phyloP scores from a whole-genome alignment of 2,113 vertebrate genomes.

The Promerops cafer region DNA sequence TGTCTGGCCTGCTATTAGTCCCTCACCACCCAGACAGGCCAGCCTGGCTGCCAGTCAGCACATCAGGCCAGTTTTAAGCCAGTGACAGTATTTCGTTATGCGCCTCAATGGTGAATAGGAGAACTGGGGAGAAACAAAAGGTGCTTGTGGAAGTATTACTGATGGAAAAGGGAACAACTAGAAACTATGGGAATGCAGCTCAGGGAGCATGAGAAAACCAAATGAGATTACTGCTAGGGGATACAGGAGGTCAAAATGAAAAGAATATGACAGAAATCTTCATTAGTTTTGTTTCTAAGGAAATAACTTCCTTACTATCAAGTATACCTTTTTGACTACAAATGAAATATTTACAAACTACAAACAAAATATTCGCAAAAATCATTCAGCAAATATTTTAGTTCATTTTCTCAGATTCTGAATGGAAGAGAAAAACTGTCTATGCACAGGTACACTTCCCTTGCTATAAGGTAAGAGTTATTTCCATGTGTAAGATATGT shows the following conservation, averaged over 20 bases:
- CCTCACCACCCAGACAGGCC: not conserved
- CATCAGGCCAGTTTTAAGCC: not conserved
- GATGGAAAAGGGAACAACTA: not conserved
- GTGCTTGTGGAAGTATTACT: not conserved
- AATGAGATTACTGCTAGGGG: not conserved
- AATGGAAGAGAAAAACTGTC: not conserved
- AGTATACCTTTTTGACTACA: not conserved
- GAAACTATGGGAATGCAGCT: not conserved
- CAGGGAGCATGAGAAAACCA: not conserved
- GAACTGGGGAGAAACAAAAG: not conserved
- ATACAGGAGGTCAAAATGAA: not conserved
- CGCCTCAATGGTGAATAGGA: not conserved
- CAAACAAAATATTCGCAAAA: not conserved
- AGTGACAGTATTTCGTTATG: not conserved
- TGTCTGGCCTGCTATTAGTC: not conserved
- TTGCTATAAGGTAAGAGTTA: not conserved
- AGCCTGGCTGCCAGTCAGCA: not conserved
- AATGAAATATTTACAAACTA: not conserved
- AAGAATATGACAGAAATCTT: not conserved
- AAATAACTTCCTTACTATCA: not conserved
- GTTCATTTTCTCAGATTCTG: not conserved
- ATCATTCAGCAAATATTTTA: not conserved
- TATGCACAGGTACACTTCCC: not conserved
- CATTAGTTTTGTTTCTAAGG: not conserved
- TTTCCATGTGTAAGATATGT: fast-evolving